Percentiles rank a stretch among this genome's conserved stretches.
Conservation (phyloP, 2,888 invertebrate species). For the Rhimphoctona megacephalus region DNA sequence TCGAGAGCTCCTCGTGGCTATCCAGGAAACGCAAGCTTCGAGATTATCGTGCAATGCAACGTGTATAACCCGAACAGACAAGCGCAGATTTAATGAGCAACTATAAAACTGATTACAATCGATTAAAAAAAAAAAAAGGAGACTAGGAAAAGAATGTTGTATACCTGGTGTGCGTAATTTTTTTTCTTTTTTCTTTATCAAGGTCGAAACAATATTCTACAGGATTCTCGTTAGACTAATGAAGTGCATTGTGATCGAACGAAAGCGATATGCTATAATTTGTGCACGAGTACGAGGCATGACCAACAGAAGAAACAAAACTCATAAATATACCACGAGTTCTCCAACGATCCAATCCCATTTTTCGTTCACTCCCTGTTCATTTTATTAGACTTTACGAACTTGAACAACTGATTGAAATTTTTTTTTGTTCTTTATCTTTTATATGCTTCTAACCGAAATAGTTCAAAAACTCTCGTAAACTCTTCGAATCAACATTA, state of each 20-base stretch:
- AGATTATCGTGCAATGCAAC: slow-evolving; percentile 10
- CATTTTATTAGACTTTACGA: neutral
- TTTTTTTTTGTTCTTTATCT: neutral
- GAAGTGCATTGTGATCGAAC: slow-evolving; percentile 49
- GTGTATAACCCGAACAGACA: slow-evolving; percentile 17
- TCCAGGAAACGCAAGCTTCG: neutral
- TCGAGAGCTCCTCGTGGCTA: neutral
- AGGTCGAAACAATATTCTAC: slow-evolving; percentile 41
- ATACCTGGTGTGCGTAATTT: slow-evolving; percentile 23
- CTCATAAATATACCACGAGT: neutral
- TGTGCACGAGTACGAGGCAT: slow-evolving; percentile 50
- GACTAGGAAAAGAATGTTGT: slow-evolving; percentile 41
- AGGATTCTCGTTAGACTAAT: slow-evolving; percentile 56
- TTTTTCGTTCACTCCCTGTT: neutral
- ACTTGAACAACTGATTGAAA: neutral
- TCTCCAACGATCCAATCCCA: slow-evolving; percentile 3
- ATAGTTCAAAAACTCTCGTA: neutral
- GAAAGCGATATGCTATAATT: slow-evolving; percentile 22
- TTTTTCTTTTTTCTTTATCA: slow-evolving; percentile 23
- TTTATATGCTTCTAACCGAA: neutral
- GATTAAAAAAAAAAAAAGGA: slow-evolving; percentile 26
- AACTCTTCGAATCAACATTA: neutral
- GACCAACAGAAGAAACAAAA: slow-evolving; percentile 19
- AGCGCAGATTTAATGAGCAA: slow-evolving; percentile 15
- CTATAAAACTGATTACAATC: slow-evolving; percentile 38